Conservation (phyloP, 2,888 invertebrate genomes). For the Griposia aprilina region DNA sequence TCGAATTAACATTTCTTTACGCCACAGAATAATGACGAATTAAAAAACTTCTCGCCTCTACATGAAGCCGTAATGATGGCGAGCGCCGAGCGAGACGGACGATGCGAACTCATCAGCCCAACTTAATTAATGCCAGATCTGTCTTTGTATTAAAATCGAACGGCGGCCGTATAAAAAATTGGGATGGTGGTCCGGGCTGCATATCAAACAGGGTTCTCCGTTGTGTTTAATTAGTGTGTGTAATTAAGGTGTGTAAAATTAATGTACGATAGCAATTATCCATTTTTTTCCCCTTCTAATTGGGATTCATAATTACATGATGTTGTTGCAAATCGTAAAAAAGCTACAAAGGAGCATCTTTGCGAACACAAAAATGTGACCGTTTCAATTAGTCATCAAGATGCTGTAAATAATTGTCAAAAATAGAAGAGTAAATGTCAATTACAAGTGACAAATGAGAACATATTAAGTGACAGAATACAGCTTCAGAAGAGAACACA, state of each 20-base stretch:
- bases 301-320: conserved; percentile 41
- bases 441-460: conserved; percentile 60
- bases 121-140: conserved; percentile 90
- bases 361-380: conserved; percentile 1
- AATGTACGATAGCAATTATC: conserved; percentile 45
- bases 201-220: conserved; percentile 71
- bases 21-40: conserved; percentile 91
- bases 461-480: conserved; percentile 65
- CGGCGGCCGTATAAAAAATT: conserved; percentile 70
- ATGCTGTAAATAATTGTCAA: conserved; percentile 30
- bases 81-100: conserved; percentile 79
- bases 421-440: conserved; percentile 41
- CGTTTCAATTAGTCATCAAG: conserved; percentile 12
- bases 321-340: conserved; percentile 17
- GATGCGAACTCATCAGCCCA: conserved; percentile 87
- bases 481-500: conserved; percentile 62
- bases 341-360: conserved; percentile 2
- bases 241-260: conserved; percentile 62
- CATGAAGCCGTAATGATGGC: conserved; percentile 88
- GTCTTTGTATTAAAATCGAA: conserved; percentile 90
- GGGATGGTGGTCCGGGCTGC: conserved; percentile 65
- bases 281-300: conserved; percentile 37
- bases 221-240: conserved; percentile 59
- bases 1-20: conserved; percentile 91
- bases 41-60: conserved; percentile 89